A percentile compares a stretch with the other conserved stretches of the same genome.
Evolutionary conservation across 2,888 invertebrate genomes (phyloP).

Genomic region (Trachelus tabidus): DNA sequence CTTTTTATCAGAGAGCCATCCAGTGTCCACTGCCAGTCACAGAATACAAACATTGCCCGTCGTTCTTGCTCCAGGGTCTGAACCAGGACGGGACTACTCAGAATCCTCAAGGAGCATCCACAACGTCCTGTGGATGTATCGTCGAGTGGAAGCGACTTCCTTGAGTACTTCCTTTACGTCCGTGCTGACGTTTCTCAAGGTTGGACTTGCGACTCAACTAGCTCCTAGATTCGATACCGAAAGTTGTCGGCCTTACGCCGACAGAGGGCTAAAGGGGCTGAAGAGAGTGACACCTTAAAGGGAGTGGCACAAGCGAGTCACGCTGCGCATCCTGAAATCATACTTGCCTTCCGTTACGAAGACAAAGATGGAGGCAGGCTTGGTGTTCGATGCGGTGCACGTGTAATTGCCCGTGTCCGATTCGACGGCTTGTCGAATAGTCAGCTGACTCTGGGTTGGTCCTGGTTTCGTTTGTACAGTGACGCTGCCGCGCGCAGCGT

Average conservation of each 20-base stretch:
- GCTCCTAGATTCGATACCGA: not conserved
- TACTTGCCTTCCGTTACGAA: conserved; percentile 89
- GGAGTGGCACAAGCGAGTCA: not conserved
- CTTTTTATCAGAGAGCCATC: not conserved
- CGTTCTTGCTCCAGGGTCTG: not conserved
- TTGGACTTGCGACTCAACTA: not conserved
- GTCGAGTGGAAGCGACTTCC: not conserved
- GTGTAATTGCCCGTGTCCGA: conserved; percentile 92
- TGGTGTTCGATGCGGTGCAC: conserved; percentile 89
- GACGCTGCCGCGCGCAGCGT: conserved; percentile 84
- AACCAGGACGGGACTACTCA: not conserved
- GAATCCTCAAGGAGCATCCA: not conserved
- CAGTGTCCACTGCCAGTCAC: not conserved
- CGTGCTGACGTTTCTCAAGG: not conserved
- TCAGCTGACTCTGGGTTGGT: conserved; percentile 86
- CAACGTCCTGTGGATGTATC: not conserved
- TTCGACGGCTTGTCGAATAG: conserved; percentile 84
- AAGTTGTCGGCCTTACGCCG: not conserved
- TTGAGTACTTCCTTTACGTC: not conserved
- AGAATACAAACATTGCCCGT: not conserved
- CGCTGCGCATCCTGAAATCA: conserved; percentile 15
- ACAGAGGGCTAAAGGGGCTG: not conserved
- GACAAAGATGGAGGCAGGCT: conserved; percentile 89
- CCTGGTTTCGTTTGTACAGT: conserved; percentile 87
- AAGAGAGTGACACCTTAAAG: too few species aligned